Evolutionary conservation across 2,797 vertebrate species (phyloP).

Genomic region (Petrocephalus sullivani): DNA sequence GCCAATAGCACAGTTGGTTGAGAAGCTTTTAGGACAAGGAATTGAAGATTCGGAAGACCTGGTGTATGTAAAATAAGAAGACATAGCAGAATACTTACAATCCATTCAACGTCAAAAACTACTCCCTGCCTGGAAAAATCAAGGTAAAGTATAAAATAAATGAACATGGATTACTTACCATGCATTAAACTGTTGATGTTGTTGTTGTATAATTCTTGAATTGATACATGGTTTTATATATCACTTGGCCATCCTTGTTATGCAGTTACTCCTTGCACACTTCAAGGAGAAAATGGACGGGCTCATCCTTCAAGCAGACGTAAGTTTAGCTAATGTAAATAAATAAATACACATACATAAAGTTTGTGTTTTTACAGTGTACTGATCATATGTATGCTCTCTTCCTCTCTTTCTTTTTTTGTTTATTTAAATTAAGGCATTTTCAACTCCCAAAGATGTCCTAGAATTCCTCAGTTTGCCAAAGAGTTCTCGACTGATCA

Average conservation of each 20-base stretch:
- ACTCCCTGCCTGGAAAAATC: no score
- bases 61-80: no score
- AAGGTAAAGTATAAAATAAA: no score
- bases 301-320: not conserved
- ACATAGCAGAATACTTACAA: no score
- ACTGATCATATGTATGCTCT: not conserved
- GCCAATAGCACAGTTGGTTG: no score
- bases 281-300: not conserved
- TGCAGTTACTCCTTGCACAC: not conserved
- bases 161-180: no score
- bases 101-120: no score
- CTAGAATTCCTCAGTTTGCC: not conserved
- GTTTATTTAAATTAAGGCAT: not conserved
- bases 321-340: not conserved
- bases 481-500: not conserved
- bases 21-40: no score
- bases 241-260: not conserved
- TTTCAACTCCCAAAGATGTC: not conserved
- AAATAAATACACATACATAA: not conserved
- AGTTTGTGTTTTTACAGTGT: not conserved
- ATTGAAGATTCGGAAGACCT: no score
- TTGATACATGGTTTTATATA: no score
- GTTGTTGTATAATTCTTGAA: no score
- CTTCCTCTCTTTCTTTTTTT: not conserved
- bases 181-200: no score